Base-by-base conservation (phyloP, 2,888 invertebrate genomes). In the Lycaena phlaeas region DNA sequence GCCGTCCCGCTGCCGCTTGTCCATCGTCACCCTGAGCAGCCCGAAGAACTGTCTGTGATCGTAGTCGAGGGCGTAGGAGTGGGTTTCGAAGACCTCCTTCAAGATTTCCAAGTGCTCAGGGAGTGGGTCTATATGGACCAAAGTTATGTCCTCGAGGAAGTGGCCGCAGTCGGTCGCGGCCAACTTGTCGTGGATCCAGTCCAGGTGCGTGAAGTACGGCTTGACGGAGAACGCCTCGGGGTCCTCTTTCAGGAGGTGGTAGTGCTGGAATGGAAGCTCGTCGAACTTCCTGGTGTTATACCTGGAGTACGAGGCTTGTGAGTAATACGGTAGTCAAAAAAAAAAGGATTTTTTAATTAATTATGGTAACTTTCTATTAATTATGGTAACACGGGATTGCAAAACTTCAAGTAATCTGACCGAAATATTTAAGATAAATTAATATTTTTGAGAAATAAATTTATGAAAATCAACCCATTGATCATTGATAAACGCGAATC, bases 41-140 rank as follows among this genome's bases (percentile, higher is more conserved):
- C 94, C 89, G 56, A 91, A 93, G 57, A 95, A 90, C 69, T 96
- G 95, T 57, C 90, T 86, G 22, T 93, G 93, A 65, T 95, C 95
- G 54, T 92, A 92, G 57, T 90, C 90, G 40, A 96, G 74, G 10
- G 92, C 90, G 56, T 87, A 87, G 3, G 91, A 88, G 54, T 92
- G 89, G 0, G 87, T 85, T 68, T 91, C 90, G 44, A 95, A 85
- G 45, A 92, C 88, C 49, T 91, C 88, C 56, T 89, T 88, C 2
- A 93, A 66, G 36, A 90, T 70, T 38, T 82, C 81, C 27, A 90
- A 68, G 56, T 87, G 78, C 54, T 76, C 75, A 14, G 87, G 87
- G 1, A 81, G 52, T 0, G 77, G 74, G 42, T 84, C 79, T 27
- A 82, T 57, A 52, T 78, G 75, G 17, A 85, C 67, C 36, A 91